phyloP scores from a whole-genome alignment of 2,797 vertebrate genomes.

The Gymnothorax reevesii region DNA sequence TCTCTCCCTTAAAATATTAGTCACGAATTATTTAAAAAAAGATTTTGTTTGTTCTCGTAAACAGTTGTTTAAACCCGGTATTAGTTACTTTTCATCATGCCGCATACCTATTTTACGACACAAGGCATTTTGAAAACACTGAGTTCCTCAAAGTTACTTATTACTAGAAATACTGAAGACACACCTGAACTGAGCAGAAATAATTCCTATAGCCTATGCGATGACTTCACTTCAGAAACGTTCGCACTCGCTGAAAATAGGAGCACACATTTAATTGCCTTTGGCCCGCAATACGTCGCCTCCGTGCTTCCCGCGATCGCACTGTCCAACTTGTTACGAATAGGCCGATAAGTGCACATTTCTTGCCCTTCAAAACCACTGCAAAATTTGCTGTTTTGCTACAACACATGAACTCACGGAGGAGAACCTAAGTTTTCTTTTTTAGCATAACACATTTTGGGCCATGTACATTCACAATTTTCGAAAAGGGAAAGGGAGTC shows the following conservation, averaged over 20 bases:
- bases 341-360: background rate
- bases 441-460: background rate
- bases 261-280: background rate
- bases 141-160: background rate
- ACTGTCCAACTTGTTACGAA: background rate
- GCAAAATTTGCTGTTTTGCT: background rate
- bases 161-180: background rate
- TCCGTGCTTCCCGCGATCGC: background rate
- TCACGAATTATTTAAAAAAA: background rate
- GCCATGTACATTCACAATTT: background rate
- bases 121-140: background rate
- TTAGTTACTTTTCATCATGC: background rate
- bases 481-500: background rate
- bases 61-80: background rate
- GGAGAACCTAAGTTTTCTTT: background rate
- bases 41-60: constrained; percentile 8
- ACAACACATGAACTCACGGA: background rate
- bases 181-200: background rate
- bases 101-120: background rate
- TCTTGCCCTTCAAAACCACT: background rate
- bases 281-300: background rate
- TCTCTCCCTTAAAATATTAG: background rate
- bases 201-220: background rate
- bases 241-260: background rate
- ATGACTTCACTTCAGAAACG: background rate